phyloP scores from a whole-genome alignment of 2,113 vertebrate species.

The Rutilus rutilus region DNA sequence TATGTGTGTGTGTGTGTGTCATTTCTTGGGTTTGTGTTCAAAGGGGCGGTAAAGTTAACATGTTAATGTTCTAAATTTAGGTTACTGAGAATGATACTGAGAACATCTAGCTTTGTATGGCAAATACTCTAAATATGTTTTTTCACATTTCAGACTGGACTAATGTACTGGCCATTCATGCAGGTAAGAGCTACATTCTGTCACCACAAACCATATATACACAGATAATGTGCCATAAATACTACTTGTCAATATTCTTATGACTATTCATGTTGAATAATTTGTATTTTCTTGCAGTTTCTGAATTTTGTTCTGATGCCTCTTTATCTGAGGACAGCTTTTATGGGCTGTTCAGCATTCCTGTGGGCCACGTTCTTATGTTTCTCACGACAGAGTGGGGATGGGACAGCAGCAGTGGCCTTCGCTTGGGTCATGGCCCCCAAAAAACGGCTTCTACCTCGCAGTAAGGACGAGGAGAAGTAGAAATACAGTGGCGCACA shows the following conservation, averaged over 20 bases:
- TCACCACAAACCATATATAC: neutral
- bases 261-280: neutral
- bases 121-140: slow-evolving; percentile 4
- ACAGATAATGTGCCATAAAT: neutral
- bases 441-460: slow-evolving; percentile 66
- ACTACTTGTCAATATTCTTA: neutral
- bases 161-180: slow-evolving; percentile 95
- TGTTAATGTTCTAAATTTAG: neutral
- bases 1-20: neutral
- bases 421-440: slow-evolving; percentile 72
- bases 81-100: neutral
- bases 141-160: slow-evolving; percentile 81
- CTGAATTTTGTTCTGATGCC: slow-evolving; percentile 90
- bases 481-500: neutral
- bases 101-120: neutral
- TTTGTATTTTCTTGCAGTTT: slow-evolving; percentile 73
- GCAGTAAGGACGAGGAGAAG: slow-evolving; percentile 31
- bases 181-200: slow-evolving; percentile 78
- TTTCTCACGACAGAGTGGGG: slow-evolving; percentile 85
- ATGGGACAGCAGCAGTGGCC: slow-evolving; percentile 79
- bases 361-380: slow-evolving; percentile 91
- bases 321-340: slow-evolving; percentile 83
- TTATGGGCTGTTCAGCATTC: slow-evolving; percentile 88
- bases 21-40: neutral
- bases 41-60: neutral